phyloP scores from a whole-genome alignment of 2,888 invertebrate species.

The Cryptocephalus moraei region DNA sequence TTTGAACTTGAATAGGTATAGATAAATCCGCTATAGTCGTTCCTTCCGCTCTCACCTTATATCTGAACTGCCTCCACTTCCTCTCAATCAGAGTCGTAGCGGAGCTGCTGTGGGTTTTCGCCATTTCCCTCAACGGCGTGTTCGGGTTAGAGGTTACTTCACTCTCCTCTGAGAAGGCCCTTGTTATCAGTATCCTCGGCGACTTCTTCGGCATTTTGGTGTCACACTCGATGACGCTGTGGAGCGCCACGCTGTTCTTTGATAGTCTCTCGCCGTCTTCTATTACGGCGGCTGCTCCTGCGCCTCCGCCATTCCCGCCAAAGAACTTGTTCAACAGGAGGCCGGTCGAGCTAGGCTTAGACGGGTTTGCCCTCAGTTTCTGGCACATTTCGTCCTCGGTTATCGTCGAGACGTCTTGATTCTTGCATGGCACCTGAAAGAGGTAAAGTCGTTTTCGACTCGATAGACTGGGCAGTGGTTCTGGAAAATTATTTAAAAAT shows the following conservation, averaged over 20 bases:
- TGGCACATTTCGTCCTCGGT: constrained; percentile 34
- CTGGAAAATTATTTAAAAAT: too few relatives aligned
- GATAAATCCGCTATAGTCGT: too few relatives aligned
- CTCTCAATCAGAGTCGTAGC: constrained; percentile 35
- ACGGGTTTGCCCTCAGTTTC: constrained; percentile 24
- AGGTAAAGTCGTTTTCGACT: too few relatives aligned
- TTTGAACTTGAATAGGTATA: too few relatives aligned
- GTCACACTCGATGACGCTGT: constrained; percentile 26
- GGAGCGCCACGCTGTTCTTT: constrained; percentile 20
- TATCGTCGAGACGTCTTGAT: constrained; percentile 25
- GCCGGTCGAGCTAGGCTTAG: constrained; percentile 40
- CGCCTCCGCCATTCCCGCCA: too few relatives aligned
- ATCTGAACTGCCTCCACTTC: constrained; percentile 33
- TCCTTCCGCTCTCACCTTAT: constrained; percentile 15
- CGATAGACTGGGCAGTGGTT: too few relatives aligned
- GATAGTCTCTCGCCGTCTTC: constrained; percentile 11
- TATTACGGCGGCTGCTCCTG: too few relatives aligned
- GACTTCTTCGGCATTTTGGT: constrained; percentile 33
- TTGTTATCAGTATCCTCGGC: constrained; percentile 61
- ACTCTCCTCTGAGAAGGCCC: constrained; percentile 64
- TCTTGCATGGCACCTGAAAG: constrained; percentile 41
- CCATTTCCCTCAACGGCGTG: constrained; percentile 31
- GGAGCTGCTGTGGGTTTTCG: constrained; percentile 35
- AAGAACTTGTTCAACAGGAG: constrained; percentile 51
- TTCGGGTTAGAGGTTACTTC: constrained; percentile 43